Base-by-base conservation (phyloP, 2,797 vertebrate genomes). In the Melanotaenia nigrans region DNA sequence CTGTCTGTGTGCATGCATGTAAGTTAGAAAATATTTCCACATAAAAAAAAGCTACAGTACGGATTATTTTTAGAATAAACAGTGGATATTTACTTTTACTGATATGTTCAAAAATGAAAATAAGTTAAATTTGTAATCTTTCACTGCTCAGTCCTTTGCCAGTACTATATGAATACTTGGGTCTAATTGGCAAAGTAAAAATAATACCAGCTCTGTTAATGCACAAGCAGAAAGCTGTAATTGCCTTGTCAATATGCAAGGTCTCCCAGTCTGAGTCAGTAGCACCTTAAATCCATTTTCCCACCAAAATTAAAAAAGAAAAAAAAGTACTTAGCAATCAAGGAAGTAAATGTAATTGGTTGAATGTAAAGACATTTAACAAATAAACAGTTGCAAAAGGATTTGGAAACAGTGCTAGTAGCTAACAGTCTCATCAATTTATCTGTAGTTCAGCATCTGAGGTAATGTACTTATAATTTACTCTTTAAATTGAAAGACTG, bases 1-100 rank as follows among this genome's bases (percentile, higher is more conserved):
- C 35, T 56, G 55, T 61, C 32, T 67, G 51, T 32, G 28, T 13
- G 11, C 20, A 55, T 35, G 57, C 47, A 49, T 66, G n/a, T 20
- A 32, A 47, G 25, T 67, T 42, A 40, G 22, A 64, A 69, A 71
- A 55, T 58, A 2, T 64, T 55, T 28, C 53, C 35, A 38, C 36
- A 30, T 9, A 75, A 36, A 10, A 56, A 30, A 14, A 2, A 25
- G 14, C 13, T 16, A 18, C 54, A 18, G 28, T 16, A 56, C 5
- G 7, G 28, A 18, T 56, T 56, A 9, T 18, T 30, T 18, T 3
- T 24, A 25, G 11, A 55, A 55, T 11, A 5, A 45, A 13, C 53
- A 33, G 5, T 20, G 4, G 4, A 33, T 28, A 14, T 5, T 33
- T 53, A 33, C 1, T 45, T 51, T 61, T 28, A 9, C 30, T 32